Conservation (phyloP, 2,113 vertebrate species). For the Pelobates fuscus region DNA sequence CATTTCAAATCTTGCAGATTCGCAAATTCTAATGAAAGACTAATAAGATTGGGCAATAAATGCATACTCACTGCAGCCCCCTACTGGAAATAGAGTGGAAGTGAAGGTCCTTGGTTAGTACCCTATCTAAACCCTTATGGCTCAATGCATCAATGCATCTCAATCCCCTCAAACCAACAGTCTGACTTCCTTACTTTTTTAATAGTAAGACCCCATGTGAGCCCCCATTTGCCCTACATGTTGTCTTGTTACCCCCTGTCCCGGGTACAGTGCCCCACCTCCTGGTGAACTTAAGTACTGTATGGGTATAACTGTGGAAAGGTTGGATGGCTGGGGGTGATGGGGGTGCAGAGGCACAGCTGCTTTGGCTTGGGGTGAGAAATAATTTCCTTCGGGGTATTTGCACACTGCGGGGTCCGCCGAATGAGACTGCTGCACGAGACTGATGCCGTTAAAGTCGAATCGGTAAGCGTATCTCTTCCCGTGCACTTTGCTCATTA, state of each 20-base stretch:
- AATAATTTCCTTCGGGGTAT: conserved; percentile 56
- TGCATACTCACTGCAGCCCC: too few relatives aligned
- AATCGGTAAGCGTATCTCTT: conserved; percentile 76
- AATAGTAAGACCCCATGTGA: conserved; percentile 16
- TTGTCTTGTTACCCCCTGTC: conserved; percentile 21
- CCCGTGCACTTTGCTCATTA: conserved; percentile 79
- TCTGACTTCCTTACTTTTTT: too few relatives aligned
- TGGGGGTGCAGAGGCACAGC: not conserved
- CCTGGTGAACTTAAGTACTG: conserved; percentile 16
- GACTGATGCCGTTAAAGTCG: conserved; percentile 75
- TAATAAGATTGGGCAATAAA: too few relatives aligned
- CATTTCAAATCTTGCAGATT: too few relatives aligned
- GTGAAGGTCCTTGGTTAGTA: too few relatives aligned
- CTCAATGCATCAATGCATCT: too few relatives aligned
- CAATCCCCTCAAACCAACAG: too few relatives aligned
- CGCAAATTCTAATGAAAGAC: too few relatives aligned
- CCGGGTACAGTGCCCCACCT: conserved; percentile 12
- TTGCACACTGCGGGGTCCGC: conserved; percentile 63
- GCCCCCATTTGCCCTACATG: conserved; percentile 29
- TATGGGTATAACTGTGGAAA: conserved; percentile 21
- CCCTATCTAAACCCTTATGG: too few relatives aligned
- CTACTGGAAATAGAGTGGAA: too few relatives aligned
- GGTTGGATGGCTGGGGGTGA: conserved; percentile 14
- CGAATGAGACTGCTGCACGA: conserved; percentile 67
- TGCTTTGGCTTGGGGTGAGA: conserved; percentile 24